These are phyloP conservation scores for Alces alces DNA, from an alignment of 2,113 vertebrate species.

Conservation along the genomic window DNA sequence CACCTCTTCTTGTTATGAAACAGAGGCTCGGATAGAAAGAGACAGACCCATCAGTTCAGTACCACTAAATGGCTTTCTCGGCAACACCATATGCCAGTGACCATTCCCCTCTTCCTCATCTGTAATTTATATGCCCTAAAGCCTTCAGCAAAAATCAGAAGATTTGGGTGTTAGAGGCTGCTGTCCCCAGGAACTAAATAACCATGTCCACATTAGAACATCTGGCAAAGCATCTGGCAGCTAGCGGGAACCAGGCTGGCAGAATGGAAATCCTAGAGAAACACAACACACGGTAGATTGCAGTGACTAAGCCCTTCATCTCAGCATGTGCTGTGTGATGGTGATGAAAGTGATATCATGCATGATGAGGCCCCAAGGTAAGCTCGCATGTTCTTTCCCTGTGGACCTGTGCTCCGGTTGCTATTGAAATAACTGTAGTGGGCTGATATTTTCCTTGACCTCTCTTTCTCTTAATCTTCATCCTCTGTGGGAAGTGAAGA, in stretches of 20 bases:
- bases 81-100: fast-evolving
- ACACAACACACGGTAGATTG: constrained; percentile 12
- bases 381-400: background rate
- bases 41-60: background rate
- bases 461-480: background rate
- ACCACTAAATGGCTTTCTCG: background rate
- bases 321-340: background rate
- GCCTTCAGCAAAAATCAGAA: background rate
- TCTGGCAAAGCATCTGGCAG: constrained; percentile 67
- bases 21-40: background rate
- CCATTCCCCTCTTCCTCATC: background rate
- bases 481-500: constrained; percentile 23
- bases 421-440: background rate
- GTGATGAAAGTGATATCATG: background rate
- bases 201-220: constrained; percentile 54
- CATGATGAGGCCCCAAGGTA: background rate
- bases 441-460: background rate
- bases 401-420: background rate
- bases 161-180: constrained; percentile 15
- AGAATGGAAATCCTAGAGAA: constrained; percentile 54
- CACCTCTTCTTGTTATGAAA: background rate
- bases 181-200: background rate
- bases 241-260: background rate
- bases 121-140: background rate
- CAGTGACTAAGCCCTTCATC: background rate